Percentiles rank a stretch among this genome's conserved stretches.
Evolutionary conservation across 2,797 vertebrate genomes (phyloP).

Genomic region (Neostethus bicornis): DNA sequence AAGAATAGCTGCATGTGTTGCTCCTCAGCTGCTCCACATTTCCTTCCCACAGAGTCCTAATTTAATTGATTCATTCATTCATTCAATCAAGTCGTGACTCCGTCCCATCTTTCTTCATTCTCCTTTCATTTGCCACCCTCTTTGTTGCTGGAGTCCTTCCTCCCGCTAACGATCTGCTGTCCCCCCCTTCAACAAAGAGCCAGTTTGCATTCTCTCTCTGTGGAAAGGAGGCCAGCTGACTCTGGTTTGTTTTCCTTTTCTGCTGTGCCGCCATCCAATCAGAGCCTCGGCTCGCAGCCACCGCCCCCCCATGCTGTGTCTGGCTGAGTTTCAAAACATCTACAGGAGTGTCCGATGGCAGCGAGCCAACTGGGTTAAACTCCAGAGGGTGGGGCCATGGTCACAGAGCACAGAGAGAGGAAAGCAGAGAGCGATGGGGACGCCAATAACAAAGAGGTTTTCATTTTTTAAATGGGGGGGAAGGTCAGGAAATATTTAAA

Average conservation of each 20-base stretch:
- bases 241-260: conserved; percentile 72
- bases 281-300: conserved; percentile 46
- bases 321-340: conserved; percentile 77
- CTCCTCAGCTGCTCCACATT: conserved; percentile 32
- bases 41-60: conserved; percentile 26
- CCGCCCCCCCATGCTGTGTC: conserved; percentile 64
- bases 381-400: conserved; percentile 36
- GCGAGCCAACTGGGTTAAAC: conserved; percentile 57
- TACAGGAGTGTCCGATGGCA: conserved; percentile 65
- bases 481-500: conserved; percentile 10
- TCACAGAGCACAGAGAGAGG: conserved; percentile 6
- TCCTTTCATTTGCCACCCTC: not conserved
- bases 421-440: conserved; percentile 4
- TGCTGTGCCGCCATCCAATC: conserved; percentile 59
- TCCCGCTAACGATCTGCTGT: conserved; percentile 2
- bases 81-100: conserved; percentile 11
- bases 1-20: conserved; percentile 24
- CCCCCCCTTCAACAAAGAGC: conserved; percentile 13
- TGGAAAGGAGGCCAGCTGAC: conserved; percentile 73
- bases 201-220: conserved; percentile 54
- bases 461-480: conserved; percentile 10
- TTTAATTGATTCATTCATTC: conserved; percentile 11
- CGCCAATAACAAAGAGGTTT: conserved; percentile 12
- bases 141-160: conserved; percentile 5
- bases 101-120: conserved; percentile 10